These are phyloP conservation scores for Scolopax bukidnonensis DNA, from an alignment of 2,797 vertebrate species.

Conservation along the genomic window DNA sequence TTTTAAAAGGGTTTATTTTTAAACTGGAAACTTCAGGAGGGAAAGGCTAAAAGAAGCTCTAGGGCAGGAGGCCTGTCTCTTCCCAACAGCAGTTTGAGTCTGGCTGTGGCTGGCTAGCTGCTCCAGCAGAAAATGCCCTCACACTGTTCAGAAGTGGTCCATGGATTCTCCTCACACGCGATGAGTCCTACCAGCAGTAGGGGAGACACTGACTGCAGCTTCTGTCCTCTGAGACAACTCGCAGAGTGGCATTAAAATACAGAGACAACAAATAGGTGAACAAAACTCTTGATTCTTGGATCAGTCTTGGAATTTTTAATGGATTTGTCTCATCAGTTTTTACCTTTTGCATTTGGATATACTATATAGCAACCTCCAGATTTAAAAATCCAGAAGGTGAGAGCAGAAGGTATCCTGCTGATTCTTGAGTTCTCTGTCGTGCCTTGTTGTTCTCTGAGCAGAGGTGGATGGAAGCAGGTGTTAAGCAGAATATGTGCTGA, in stretches of 20 bases:
- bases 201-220: neutral
- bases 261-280: neutral
- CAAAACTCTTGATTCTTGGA: neutral
- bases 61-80: neutral
- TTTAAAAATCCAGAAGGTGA: neutral
- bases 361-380: neutral
- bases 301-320: neutral
- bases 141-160: neutral
- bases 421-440: neutral
- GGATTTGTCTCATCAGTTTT: neutral
- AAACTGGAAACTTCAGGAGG: neutral
- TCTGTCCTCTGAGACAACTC: neutral
- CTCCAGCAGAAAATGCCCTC: neutral
- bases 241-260: neutral
- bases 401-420: neutral
- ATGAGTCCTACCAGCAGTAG: neutral
- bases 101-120: neutral
- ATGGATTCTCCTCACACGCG: neutral
- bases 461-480: conserved; percentile 16
- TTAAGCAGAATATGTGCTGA: neutral
- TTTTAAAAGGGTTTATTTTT: neutral
- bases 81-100: neutral
- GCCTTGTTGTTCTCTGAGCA: neutral
- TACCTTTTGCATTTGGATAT: neutral
- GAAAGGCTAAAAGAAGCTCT: neutral